Percentiles rank a stretch among this genome's conserved stretches.
Conservation (phyloP, 2,888 invertebrate species). For the Stenchaetothrips biformis region DNA sequence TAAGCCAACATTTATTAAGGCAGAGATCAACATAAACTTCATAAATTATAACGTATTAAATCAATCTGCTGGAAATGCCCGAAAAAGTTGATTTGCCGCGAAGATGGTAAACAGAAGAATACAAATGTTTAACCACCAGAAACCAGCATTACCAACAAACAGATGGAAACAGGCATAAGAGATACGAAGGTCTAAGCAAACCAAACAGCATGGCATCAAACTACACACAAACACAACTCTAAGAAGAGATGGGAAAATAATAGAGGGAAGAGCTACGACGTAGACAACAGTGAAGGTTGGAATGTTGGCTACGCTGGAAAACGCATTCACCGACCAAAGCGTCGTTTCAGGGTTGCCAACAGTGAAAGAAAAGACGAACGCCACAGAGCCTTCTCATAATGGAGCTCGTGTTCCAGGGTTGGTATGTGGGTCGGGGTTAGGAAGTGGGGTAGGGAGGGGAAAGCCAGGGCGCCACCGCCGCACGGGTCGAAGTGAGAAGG, state of each 20-base stretch:
- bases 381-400: not conserved
- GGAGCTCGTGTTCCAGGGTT: not conserved
- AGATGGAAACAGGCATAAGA: not conserved
- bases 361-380: not conserved
- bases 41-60: too few species aligned
- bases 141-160: not conserved
- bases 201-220: not conserved
- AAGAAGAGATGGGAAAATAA: not conserved
- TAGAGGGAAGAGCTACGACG: not conserved
- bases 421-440: constrained; percentile 2
- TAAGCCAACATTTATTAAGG: too few species aligned
- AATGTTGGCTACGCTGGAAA: constrained; percentile 4
- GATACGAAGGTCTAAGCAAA: not conserved
- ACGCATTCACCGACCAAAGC: not conserved
- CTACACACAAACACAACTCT: not conserved
- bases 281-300: not conserved
- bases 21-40: too few species aligned
- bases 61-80: too few species aligned
- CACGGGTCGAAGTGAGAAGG: not conserved
- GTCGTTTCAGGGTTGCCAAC: not conserved
- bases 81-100: too few species aligned
- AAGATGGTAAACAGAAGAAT: too few species aligned
- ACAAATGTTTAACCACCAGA: too few species aligned
- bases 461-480: not conserved
- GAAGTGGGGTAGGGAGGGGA: not conserved